Evolutionary conservation across 2,113 vertebrate species (phyloP), one percentile per base, ranked within the genome.

Genomic region (Progne subis): DNA sequence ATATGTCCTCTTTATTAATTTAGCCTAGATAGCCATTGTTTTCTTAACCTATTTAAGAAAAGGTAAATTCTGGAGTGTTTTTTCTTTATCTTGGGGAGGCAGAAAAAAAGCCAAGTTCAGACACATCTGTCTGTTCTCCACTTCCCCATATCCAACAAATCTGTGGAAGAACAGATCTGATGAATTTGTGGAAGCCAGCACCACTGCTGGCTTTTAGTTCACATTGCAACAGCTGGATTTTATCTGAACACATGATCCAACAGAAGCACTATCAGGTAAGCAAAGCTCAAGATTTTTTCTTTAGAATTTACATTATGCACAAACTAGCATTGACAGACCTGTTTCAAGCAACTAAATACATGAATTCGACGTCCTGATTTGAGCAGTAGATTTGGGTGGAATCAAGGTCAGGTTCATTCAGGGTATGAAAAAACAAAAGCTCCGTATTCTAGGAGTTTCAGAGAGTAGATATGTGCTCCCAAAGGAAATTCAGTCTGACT

Each of bases 101-200:
- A 3, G 3, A 2, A 3, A 0, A 6, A 28, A 31, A 47, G 20
- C 14, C 46, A 88, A 26, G 24, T 41, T 75, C n/a, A 41, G 41
- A 37, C 32, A n/a, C 10, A 53, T 18, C 5, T 63, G 10, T 64
- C 18, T 9, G 4, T 16, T 82, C 32, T 83, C 26, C 5, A 4
- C 34, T 57, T 23, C 26, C 9, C 20, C 46, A 64, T 19, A 47
- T 61, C 28, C 25, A 67, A 50, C 28, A 78, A 65, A 56, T 25
- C 5, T n/a, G 8, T 50, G 21, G 76, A 37, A 85, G 32, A 65
- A 11, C 1, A 55, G 32, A 88, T 63, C 23, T 32, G 67, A 56
- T 39, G 80, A 64, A 60, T 29, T 6, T 28, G 5, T 43, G 25
- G 74, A 82, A 60, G 12, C 31, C 68, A 88, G 20, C 57, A 80